A percentile compares a stretch with the other conserved stretches of the same genome.
Conservation (phyloP, 2,113 vertebrate genomes). For the Globicephala melas region DNA sequence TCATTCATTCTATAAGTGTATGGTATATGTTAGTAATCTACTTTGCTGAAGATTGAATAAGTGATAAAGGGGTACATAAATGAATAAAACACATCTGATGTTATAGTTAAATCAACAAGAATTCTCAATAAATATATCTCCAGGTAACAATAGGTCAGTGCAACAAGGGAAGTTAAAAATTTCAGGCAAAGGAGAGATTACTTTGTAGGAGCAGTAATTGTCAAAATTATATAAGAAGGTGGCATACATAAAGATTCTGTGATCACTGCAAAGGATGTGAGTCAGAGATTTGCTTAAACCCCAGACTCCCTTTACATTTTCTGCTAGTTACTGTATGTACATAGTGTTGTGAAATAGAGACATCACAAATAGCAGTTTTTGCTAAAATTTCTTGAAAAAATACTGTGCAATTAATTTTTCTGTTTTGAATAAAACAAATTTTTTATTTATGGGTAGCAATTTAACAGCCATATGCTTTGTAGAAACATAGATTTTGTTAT, state of each 20-base stretch:
- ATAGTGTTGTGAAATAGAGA: background rate
- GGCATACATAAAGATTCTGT: background rate
- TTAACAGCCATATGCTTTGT: background rate
- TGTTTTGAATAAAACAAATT: background rate
- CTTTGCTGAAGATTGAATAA: background rate
- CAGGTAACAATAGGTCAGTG: background rate
- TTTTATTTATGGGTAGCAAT: background rate
- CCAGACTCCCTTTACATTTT: background rate
- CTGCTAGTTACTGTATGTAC: background rate
- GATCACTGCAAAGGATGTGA: background rate
- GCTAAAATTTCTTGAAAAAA: background rate
- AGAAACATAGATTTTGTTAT: background rate
- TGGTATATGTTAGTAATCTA: background rate
- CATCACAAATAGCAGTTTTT: background rate
- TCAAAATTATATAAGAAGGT: background rate
- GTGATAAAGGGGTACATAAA: background rate
- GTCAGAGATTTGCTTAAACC: background rate
- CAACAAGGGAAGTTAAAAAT: background rate
- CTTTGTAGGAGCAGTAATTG: background rate
- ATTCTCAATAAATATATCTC: background rate
- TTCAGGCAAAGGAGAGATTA: background rate
- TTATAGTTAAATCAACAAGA: background rate
- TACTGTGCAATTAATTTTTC: background rate
- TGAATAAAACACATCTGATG: background rate
- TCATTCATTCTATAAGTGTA: background rate